These are phyloP conservation scores for Acropora tenuis DNA, from an alignment of 64 coral and sea anemone genomes.

Conservation along the genomic window DNA sequence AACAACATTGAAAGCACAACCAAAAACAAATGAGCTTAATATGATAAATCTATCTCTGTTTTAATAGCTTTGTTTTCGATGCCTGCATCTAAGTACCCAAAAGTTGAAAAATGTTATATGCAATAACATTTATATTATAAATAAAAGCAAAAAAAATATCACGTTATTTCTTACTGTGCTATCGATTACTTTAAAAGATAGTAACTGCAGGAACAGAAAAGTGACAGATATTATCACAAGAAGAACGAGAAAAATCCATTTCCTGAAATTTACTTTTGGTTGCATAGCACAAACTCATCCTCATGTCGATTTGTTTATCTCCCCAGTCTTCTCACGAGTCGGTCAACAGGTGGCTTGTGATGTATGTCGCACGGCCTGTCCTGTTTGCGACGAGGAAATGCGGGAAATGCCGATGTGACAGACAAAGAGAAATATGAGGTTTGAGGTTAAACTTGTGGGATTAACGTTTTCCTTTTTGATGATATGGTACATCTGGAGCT, in stretches of 20 bases:
- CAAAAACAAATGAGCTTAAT: not conserved
- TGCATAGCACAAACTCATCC: conserved; percentile 8
- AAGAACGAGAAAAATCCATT: conserved; percentile 49
- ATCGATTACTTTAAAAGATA: conserved; percentile 64
- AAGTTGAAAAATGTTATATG: too few relatives aligned
- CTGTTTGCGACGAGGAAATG: not conserved
- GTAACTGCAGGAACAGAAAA: conserved; percentile 53
- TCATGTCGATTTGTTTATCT: conserved; percentile 26
- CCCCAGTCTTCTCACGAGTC: not conserved
- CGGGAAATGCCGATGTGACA: not conserved
- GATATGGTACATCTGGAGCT: not conserved
- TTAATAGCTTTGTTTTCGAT: too few relatives aligned
- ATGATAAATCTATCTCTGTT: not conserved
- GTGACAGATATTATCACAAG: conserved; percentile 51
- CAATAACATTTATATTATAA: not conserved
- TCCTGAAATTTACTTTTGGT: not conserved
- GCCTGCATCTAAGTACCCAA: too few relatives aligned
- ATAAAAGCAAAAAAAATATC: not conserved
- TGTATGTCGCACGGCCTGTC: not conserved
- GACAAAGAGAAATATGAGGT: not conserved
- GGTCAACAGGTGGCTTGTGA: not conserved
- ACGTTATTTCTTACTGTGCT: conserved; percentile 21
- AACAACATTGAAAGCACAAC: not conserved
- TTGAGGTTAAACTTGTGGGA: not conserved
- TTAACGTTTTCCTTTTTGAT: not conserved